These are phyloP conservation scores for Drosophila borborema DNA, from an alignment of 2,888 invertebrate species.

Conservation along the genomic window DNA sequence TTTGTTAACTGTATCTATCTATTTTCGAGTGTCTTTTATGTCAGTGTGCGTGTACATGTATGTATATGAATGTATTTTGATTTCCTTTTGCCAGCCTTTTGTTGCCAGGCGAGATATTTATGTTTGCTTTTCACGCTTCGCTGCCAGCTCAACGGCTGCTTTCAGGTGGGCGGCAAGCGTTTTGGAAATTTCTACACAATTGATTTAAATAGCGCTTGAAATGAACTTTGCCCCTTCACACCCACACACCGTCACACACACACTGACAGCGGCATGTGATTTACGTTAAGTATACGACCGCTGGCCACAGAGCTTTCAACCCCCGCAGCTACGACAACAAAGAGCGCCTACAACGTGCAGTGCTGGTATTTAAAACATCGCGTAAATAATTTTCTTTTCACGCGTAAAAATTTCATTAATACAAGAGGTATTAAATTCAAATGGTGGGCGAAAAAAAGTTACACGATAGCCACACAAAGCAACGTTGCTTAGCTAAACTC, in stretches of 20 bases:
- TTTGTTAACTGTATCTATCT: slow-evolving; percentile 63
- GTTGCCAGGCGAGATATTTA: slow-evolving; percentile 69
- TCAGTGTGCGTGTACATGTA: slow-evolving; percentile 12
- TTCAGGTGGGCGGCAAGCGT: slow-evolving; percentile 40
- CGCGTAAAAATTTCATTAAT: slow-evolving; percentile 69
- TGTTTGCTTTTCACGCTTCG: slow-evolving; percentile 77
- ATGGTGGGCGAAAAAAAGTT: slow-evolving; percentile 11
- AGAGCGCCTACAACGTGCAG: slow-evolving; percentile 20
- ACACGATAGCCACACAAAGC: slow-evolving; percentile 21
- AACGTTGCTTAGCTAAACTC: slow-evolving; percentile 10
- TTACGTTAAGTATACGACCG: slow-evolving; percentile 54
- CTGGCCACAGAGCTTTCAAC: slow-evolving; percentile 10
- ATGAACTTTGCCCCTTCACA: slow-evolving; percentile 28
- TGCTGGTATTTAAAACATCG: slow-evolving; percentile 31
- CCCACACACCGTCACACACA: slow-evolving; percentile 4
- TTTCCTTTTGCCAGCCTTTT: slow-evolving; percentile 54
- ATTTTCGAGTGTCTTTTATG: slow-evolving; percentile 23
- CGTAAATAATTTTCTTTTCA: slow-evolving; percentile 53
- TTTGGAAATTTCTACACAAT: slow-evolving; percentile 74
- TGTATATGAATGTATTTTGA: slow-evolving; percentile 18
- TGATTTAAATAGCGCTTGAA: slow-evolving; percentile 73
- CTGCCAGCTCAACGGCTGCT: slow-evolving; percentile 34
- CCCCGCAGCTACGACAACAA: slow-evolving; percentile 24
- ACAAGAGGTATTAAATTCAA: slow-evolving; percentile 60
- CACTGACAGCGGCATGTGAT: slow-evolving; percentile 26